Evolutionary conservation across 2,113 vertebrate species (phyloP).

Genomic region (Stegostoma tigrinum): DNA sequence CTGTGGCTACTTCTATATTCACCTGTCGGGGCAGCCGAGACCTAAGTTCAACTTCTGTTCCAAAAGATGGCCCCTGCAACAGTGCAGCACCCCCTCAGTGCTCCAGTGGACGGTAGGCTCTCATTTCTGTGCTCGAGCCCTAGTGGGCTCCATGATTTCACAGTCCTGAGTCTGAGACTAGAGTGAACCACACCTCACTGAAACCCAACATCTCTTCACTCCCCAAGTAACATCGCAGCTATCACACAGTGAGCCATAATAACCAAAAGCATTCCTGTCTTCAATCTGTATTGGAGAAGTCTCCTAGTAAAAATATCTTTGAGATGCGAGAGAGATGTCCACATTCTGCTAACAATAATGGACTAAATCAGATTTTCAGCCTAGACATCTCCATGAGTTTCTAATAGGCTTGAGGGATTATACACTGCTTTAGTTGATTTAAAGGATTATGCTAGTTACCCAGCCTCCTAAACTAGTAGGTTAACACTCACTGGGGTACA

Average conservation of each 20-base stretch:
- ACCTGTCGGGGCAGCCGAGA: no score
- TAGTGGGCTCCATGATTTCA: no score
- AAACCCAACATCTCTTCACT: neutral
- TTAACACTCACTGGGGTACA: neutral
- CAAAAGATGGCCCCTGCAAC: no score
- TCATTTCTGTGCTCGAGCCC: neutral
- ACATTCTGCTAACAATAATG: neutral
- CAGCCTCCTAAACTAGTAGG: neutral
- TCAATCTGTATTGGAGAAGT: neutral
- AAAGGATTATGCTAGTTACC: neutral
- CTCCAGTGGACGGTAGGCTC: no score
- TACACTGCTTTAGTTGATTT: neutral
- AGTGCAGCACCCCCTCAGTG: no score
- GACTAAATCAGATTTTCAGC: neutral
- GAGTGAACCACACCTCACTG: conserved; percentile 24
- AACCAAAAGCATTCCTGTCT: neutral
- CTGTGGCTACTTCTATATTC: no score
- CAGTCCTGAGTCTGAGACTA: no score
- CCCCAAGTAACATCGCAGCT: neutral
- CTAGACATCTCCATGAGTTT: neutral
- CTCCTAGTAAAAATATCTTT: neutral
- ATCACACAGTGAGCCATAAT: neutral
- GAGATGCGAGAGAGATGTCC: neutral
- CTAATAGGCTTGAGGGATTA: neutral
- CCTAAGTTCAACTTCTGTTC: no score